These are phyloP conservation scores for Anadara kagoshimensis DNA, from an alignment of 1,140 invertebrate genomes.

Conservation along the genomic window DNA sequence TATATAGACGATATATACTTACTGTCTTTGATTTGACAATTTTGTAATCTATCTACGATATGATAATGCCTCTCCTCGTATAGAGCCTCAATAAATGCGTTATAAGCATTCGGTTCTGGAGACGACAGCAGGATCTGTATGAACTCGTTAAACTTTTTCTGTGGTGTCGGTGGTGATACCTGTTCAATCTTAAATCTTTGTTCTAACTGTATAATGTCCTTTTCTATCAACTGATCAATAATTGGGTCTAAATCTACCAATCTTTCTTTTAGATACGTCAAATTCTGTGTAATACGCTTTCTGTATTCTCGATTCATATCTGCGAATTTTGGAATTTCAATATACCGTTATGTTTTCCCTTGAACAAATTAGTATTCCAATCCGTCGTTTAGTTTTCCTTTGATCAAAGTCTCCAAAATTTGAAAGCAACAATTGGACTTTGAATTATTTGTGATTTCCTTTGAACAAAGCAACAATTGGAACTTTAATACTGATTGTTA, in stretches of 20 bases:
- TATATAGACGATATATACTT: not conserved
- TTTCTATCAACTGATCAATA: constrained; percentile 33
- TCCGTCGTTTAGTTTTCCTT: no score
- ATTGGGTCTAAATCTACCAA: constrained; percentile 38
- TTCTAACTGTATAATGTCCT: constrained; percentile 30
- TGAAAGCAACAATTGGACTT: no score
- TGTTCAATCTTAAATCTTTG: constrained; percentile 31
- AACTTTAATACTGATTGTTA: no score
- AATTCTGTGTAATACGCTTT: constrained; percentile 39
- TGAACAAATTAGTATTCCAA: no score
- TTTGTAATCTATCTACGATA: constrained; percentile 38
- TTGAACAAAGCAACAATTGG: no score
- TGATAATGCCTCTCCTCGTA: constrained; percentile 27
- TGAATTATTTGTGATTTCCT: no score
- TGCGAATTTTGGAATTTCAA: no score
- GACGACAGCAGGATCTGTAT: constrained; percentile 32
- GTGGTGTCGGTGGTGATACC: constrained; percentile 18
- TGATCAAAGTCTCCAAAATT: no score
- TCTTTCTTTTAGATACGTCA: constrained; percentile 38
- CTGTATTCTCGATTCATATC: constrained; percentile 38
- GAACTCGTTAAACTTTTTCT: constrained; percentile 41
- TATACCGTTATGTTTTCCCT: no score
- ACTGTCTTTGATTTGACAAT: constrained; percentile 12
- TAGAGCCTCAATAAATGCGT: constrained; percentile 37
- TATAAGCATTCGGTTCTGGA: constrained; percentile 26